Evolutionary conservation across 2,888 invertebrate species (phyloP).

Genomic region (Dryobotodes eremita): DNA sequence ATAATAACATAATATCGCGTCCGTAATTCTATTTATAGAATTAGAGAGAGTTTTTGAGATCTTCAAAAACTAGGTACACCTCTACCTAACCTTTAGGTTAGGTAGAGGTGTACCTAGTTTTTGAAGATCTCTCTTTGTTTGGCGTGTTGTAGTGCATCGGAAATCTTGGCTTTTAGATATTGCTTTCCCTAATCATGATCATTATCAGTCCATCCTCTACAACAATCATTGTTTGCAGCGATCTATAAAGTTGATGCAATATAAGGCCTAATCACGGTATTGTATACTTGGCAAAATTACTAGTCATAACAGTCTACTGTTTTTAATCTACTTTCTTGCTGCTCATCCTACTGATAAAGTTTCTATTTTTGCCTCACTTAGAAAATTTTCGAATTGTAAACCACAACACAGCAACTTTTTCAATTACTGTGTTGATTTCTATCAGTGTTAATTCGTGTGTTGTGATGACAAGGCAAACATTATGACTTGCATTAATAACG

Average conservation of each 20-base stretch:
- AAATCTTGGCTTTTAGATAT: not conserved
- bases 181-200: not conserved
- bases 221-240: no score
- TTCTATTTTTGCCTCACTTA: not conserved
- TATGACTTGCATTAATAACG: slow-evolving; percentile 25
- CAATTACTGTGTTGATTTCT: slow-evolving; percentile 3
- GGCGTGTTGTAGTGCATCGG: not conserved
- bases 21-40: no score
- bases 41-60: no score
- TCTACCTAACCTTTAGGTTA: no score
- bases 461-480: slow-evolving; percentile 18
- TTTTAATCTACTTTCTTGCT: not conserved
- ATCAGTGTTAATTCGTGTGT: not conserved
- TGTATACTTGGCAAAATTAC: not conserved
- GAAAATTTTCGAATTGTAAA: not conserved
- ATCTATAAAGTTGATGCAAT: no score
- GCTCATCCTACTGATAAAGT: not conserved
- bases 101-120: not conserved
- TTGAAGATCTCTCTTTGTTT: not conserved
- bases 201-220: not conserved
- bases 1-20: not conserved
- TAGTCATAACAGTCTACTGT: not conserved
- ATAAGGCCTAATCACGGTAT: not conserved
- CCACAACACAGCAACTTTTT: not conserved
- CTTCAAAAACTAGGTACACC: no score